Conservation (phyloP, 2,113 vertebrate species). For the Oncorhynchus kisutch region DNA sequence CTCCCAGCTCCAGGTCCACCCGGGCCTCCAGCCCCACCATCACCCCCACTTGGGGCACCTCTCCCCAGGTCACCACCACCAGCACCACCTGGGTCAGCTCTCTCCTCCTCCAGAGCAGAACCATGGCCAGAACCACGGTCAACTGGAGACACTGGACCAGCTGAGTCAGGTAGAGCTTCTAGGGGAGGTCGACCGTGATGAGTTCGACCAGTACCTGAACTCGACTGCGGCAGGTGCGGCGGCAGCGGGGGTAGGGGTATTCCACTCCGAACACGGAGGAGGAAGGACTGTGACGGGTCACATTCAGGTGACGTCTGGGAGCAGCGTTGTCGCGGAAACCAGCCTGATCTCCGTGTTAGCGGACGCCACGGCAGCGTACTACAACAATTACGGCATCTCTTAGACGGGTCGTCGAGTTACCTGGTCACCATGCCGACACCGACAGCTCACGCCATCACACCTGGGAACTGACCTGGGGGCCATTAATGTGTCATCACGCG, state of each 20-base stretch:
- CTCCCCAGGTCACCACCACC: not conserved
- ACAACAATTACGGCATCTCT: constrained; percentile 95
- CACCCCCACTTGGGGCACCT: constrained; percentile 71
- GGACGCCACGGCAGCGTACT: constrained; percentile 94
- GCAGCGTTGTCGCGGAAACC: constrained; percentile 78
- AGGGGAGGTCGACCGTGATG: constrained; percentile 93
- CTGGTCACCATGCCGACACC: not conserved
- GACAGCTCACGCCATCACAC: not conserved
- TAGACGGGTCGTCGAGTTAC: constrained; percentile 61
- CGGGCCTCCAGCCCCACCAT: constrained; percentile 37
- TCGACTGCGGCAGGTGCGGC: constrained; percentile 56
- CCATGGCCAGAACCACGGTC: too few relatives aligned
- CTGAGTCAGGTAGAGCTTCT: constrained; percentile 94
- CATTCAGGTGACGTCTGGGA: constrained; percentile 69
- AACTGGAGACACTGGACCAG: constrained; percentile 89
- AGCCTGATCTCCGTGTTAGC: constrained; percentile 96
- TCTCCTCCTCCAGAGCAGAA: constrained; percentile 90
- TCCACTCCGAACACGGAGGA: constrained; percentile 70
- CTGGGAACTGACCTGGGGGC: constrained; percentile 28
- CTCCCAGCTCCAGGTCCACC: constrained; percentile 67
- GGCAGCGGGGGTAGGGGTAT: not conserved
- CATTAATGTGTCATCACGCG: constrained; percentile 7
- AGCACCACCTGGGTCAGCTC: constrained; percentile 87
- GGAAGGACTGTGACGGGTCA: constrained; percentile 78
- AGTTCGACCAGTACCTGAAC: constrained; percentile 98